phyloP scores from a whole-genome alignment of 2,888 invertebrate genomes.

The Mermis nigrescens region DNA sequence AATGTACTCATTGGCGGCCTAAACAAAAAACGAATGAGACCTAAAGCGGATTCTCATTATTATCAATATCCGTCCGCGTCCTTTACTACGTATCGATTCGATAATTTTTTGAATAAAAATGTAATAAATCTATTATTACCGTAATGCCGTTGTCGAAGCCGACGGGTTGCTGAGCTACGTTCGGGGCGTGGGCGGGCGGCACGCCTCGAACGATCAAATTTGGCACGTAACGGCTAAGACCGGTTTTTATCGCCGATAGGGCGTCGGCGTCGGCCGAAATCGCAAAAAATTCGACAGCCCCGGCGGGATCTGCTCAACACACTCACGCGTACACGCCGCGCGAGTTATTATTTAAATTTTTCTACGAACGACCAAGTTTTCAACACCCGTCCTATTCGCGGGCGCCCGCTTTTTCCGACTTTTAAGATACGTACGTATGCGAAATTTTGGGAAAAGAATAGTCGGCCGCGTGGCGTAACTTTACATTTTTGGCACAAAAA shows the following conservation, averaged over 20 bases:
- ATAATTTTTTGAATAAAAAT: too few relatives aligned
- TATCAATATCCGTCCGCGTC: too few relatives aligned
- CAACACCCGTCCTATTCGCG: slow-evolving; percentile 54
- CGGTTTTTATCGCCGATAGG: neutral
- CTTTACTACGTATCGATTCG: too few relatives aligned
- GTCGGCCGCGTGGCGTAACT: too few relatives aligned
- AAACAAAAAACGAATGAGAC: too few relatives aligned
- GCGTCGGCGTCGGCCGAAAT: neutral
- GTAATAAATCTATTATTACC: neutral
- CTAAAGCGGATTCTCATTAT: too few relatives aligned
- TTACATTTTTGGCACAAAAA: too few relatives aligned
- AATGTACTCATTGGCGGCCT: neutral
- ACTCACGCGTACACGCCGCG: neutral
- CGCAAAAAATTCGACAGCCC: neutral
- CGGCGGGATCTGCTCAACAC: neutral
- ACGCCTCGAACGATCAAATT: slow-evolving; percentile 36
- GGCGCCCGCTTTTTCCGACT: slow-evolving; percentile 60
- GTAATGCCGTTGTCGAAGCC: slow-evolving; percentile 56
- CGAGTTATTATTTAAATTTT: slow-evolving; percentile 47
- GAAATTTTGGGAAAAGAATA: too few relatives aligned
- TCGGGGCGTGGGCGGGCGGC: slow-evolving; percentile 37
- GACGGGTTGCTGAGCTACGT: slow-evolving; percentile 53
- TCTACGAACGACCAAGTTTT: slow-evolving; percentile 54
- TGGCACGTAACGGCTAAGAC: slow-evolving; percentile 7
- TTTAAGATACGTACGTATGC: slow-evolving; percentile 33